Conservation (phyloP, 2,113 vertebrate species). For the Pollimyrus isidori region DNA sequence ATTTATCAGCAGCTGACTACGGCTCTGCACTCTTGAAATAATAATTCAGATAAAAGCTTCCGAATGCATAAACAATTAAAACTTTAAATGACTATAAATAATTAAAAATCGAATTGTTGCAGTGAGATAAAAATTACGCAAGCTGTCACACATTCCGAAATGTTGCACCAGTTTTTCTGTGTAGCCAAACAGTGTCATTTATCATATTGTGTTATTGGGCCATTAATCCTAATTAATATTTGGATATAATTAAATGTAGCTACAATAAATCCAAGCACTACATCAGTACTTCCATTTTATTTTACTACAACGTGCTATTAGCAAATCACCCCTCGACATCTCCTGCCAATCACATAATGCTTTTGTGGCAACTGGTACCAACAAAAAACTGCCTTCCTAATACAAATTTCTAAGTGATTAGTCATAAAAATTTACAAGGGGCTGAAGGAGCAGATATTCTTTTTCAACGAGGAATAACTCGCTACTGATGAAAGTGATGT, state of each 20-base stretch:
- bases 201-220: background rate
- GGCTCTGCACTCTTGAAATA: background rate
- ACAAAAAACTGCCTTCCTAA: background rate
- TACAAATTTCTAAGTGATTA: background rate
- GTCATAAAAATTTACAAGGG: background rate
- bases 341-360: background rate
- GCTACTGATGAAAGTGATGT: slow-evolving; percentile 49
- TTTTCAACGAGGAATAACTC: slow-evolving; percentile 31
- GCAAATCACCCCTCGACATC: background rate
- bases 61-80: background rate
- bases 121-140: background rate
- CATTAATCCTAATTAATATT: background rate
- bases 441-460: slow-evolving; percentile 26
- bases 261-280: background rate
- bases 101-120: background rate
- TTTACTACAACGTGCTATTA: background rate
- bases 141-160: background rate
- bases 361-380: background rate
- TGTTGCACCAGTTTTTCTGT: background rate
- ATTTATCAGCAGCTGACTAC: background rate
- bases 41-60: background rate
- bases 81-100: background rate
- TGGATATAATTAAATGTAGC: background rate
- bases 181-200: background rate
- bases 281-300: background rate